Conservation (phyloP, 2,888 invertebrate species). For the Sphinx pinastri region DNA sequence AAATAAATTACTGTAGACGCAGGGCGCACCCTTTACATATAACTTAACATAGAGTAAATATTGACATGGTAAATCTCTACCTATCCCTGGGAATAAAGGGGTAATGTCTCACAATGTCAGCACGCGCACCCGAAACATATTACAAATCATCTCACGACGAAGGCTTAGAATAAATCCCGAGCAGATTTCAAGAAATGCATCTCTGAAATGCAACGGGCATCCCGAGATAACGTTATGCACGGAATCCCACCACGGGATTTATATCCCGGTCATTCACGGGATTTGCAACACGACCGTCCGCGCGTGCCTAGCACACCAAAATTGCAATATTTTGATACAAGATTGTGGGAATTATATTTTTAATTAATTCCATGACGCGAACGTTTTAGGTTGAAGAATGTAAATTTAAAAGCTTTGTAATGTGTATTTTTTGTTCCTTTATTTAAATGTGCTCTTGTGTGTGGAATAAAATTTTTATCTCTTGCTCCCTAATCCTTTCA, state of each 20-base stretch:
- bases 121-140: background rate
- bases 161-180: conserved; percentile 16
- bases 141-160: conserved; percentile 1
- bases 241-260: conserved; percentile 28
- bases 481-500: too few relatives aligned
- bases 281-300: conserved; percentile 24
- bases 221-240: conserved; percentile 26
- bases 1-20: too few relatives aligned
- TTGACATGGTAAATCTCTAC: too few relatives aligned
- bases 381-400: too few relatives aligned
- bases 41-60: too few relatives aligned
- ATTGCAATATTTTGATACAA: conserved; percentile 13
- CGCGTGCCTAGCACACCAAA: conserved; percentile 27
- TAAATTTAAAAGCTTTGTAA: too few relatives aligned
- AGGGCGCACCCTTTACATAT: too few relatives aligned
- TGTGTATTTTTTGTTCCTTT: too few relatives aligned
- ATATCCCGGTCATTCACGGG: conserved; percentile 27
- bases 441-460: too few relatives aligned
- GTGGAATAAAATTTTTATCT: too few relatives aligned
- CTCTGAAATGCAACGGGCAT: conserved; percentile 6
- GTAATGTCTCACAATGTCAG: background rate
- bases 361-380: background rate
- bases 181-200: conserved; percentile 15
- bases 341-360: background rate
- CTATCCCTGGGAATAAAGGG: background rate